Conservation (phyloP, 1,140 invertebrate genomes). For the Nasonia vitripennis region DNA sequence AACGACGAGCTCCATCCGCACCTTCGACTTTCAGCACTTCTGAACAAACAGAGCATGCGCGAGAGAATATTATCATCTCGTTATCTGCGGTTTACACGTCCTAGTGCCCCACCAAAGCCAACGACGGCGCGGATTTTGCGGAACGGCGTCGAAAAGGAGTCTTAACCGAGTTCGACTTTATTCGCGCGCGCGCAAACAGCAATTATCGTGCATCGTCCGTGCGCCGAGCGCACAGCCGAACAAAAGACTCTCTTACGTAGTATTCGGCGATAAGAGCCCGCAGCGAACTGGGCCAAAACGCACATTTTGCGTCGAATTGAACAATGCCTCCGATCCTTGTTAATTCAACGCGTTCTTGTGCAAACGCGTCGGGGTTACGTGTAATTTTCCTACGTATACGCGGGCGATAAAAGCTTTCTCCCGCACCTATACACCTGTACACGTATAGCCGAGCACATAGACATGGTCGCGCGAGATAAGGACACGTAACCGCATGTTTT, state of each 20-base stretch:
- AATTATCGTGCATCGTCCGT: slow-evolving; percentile 15
- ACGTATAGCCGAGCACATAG: neutral
- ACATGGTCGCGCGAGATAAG: neutral
- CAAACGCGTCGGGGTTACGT: too few relatives aligned
- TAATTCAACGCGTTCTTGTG: slow-evolving; percentile 4
- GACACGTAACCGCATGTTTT: neutral
- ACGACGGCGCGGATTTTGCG: neutral
- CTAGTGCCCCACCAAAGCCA: neutral
- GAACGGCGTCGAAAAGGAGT: neutral
- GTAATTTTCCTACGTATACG: too few relatives aligned
- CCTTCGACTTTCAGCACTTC: too few relatives aligned
- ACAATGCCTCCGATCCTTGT: slow-evolving; percentile 9
- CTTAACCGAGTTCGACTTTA: too few relatives aligned
- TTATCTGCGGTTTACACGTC: neutral
- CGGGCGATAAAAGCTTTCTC: neutral
- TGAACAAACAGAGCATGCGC: too few relatives aligned
- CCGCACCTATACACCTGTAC: too few relatives aligned
- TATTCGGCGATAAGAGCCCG: slow-evolving; percentile 12
- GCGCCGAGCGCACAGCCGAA: neutral
- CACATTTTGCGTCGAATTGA: neutral
- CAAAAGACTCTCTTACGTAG: neutral
- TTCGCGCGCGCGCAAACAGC: slow-evolving; percentile 10
- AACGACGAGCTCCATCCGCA: neutral
- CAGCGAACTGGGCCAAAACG: neutral
- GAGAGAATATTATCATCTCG: too few relatives aligned